Conservation (phyloP, 2,113 vertebrate species). For the Cyprinodon variegatus region DNA sequence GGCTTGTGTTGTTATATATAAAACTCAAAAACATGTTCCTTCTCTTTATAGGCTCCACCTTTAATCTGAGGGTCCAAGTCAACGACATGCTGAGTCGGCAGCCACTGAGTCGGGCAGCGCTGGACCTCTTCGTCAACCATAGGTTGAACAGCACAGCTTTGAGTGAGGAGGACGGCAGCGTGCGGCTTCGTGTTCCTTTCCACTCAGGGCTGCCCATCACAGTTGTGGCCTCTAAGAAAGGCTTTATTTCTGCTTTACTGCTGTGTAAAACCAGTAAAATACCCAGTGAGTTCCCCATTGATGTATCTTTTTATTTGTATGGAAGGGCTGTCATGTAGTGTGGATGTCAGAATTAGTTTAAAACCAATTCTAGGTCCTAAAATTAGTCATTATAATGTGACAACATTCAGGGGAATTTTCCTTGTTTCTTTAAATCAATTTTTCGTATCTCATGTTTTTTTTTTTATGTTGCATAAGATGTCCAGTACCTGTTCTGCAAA, state of each 20-base stretch:
- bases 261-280: conserved; percentile 83
- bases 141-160: conserved; percentile 77
- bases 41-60: conserved; percentile 73
- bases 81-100: conserved; percentile 83
- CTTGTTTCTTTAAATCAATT: neutral
- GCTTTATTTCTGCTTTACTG: conserved; percentile 82
- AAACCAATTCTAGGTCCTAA: neutral
- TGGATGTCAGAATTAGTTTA: neutral
- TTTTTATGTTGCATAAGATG: neutral
- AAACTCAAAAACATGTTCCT: neutral
- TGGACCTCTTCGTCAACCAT: conserved; percentile 89
- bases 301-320: too few species aligned
- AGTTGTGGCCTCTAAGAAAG: conserved; percentile 81
- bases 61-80: conserved; percentile 86
- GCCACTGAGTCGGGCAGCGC: conserved; percentile 76
- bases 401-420: neutral
- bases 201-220: conserved; percentile 79
- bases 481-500: neutral
- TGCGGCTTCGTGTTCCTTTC: conserved; percentile 83
- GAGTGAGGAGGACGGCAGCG: conserved; percentile 80
- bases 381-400: neutral
- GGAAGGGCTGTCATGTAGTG: neutral
- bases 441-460: neutral
- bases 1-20: neutral
- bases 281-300: conserved; percentile 80